These are phyloP conservation scores for Aradus depressus DNA, from an alignment of 2,888 invertebrate species.

Conservation along the genomic window DNA sequence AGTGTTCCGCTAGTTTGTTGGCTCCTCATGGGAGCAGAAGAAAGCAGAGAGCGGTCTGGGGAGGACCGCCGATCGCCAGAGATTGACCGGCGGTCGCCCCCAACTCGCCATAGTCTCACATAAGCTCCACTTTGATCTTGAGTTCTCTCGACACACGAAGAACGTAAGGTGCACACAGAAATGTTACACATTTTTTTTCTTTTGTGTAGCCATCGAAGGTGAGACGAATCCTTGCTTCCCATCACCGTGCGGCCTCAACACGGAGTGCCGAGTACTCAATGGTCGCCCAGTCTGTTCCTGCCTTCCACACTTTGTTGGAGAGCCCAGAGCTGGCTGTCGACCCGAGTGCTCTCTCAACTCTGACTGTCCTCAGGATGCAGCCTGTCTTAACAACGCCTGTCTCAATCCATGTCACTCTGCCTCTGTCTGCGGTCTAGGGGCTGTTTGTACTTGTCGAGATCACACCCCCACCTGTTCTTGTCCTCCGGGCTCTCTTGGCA, in stretches of 20 bases:
- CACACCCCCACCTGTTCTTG: conserved; percentile 77
- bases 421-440: conserved; percentile 67
- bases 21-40: too few relatives aligned
- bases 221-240: conserved; percentile 57
- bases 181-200: too few relatives aligned
- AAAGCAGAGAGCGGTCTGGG: too few relatives aligned
- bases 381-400: conserved; percentile 64
- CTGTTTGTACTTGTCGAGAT: conserved; percentile 64
- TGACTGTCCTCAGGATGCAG: conserved; percentile 60
- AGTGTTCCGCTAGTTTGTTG: too few relatives aligned
- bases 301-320: conserved; percentile 60
- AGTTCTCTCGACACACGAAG: too few relatives aligned
- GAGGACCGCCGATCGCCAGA: too few relatives aligned
- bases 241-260: conserved; percentile 66
- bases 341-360: conserved; percentile 75
- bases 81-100: too few relatives aligned
- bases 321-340: conserved; percentile 63
- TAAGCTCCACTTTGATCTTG: too few relatives aligned
- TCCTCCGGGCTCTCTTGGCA: conserved; percentile 63
- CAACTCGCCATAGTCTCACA: too few relatives aligned
- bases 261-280: conserved; percentile 58
- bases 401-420: conserved; percentile 57
- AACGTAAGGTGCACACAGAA: too few relatives aligned
- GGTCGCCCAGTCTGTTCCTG: conserved; percentile 67
- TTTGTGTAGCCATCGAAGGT: conserved; percentile 18